Conservation (phyloP, 2,113 vertebrate genomes). For the Gorsachius goisagi region DNA sequence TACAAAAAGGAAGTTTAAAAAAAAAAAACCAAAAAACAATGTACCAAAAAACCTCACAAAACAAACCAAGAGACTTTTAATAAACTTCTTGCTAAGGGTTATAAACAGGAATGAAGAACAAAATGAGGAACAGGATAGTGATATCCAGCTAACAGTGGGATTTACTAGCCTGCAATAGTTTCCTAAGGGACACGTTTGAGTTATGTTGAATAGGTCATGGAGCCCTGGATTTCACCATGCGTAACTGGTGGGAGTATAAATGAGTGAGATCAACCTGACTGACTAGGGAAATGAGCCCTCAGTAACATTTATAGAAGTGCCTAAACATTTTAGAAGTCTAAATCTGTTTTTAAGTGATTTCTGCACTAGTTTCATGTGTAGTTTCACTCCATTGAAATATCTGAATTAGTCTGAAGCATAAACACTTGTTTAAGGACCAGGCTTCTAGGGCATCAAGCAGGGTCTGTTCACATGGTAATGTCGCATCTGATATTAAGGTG, state of each 20-base stretch:
- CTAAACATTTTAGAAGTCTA: not conserved
- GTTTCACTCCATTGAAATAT: not conserved
- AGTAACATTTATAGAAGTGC: not conserved
- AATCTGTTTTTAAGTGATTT: not conserved
- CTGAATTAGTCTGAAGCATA: not conserved
- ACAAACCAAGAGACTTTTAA: not conserved
- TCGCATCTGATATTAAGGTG: not conserved
- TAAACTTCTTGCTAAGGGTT: not conserved
- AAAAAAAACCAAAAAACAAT: not conserved
- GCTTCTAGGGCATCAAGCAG: not conserved
- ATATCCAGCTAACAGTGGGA: not conserved
- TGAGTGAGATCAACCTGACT: not conserved
- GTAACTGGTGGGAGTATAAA: not conserved
- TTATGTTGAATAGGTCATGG: not conserved
- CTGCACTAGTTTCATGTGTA: not conserved
- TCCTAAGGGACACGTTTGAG: not conserved
- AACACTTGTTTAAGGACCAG: not conserved
- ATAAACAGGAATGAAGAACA: not conserved
- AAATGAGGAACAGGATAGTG: not conserved
- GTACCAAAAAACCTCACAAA: fast-evolving
- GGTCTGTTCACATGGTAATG: not conserved
- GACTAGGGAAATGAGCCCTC: not conserved
- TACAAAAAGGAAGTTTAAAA: not conserved
- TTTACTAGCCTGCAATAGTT: not conserved
- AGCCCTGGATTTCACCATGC: not conserved